Conservation (phyloP, 2,888 invertebrate species). For the Augochlorella aurata region DNA sequence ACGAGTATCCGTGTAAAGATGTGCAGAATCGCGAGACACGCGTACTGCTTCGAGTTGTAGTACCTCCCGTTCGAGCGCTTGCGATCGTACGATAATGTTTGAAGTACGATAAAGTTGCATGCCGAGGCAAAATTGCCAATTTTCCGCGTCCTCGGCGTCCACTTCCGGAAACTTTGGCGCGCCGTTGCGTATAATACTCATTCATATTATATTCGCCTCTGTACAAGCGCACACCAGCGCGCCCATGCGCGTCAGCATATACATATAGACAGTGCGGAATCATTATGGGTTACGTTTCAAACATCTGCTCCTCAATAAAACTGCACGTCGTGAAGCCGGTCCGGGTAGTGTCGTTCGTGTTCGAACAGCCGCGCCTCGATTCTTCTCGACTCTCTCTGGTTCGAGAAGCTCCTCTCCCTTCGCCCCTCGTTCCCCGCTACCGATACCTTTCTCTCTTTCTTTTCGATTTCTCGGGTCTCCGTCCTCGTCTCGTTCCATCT, state of each 20-base stretch:
- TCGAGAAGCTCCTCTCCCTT: not conserved
- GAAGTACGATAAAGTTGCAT: too few relatives aligned
- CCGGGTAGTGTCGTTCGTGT: constrained; percentile 58
- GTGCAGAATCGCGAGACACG: too few relatives aligned
- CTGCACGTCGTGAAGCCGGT: constrained; percentile 53
- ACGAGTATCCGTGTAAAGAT: too few relatives aligned
- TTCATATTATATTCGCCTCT: not conserved
- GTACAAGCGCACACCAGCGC: not conserved
- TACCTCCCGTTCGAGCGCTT: too few relatives aligned
- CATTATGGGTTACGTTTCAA: constrained; percentile 60
- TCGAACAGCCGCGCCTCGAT: constrained; percentile 58
- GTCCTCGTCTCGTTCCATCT: not conserved
- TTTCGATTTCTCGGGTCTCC: not conserved
- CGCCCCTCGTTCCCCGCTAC: not conserved
- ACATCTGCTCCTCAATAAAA: constrained; percentile 63
- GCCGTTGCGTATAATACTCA: not conserved
- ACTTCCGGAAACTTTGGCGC: not conserved
- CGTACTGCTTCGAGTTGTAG: too few relatives aligned
- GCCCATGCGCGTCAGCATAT: not conserved
- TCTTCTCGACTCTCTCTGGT: constrained; percentile 35
- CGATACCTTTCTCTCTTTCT: not conserved
- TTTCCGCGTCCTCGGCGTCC: not conserved
- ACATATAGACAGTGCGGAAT: constrained; percentile 32
- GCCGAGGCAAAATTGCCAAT: not conserved
- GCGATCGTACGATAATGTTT: too few relatives aligned